Conservation (phyloP, 2,888 invertebrate species). For the Ptilodon capucinus region DNA sequence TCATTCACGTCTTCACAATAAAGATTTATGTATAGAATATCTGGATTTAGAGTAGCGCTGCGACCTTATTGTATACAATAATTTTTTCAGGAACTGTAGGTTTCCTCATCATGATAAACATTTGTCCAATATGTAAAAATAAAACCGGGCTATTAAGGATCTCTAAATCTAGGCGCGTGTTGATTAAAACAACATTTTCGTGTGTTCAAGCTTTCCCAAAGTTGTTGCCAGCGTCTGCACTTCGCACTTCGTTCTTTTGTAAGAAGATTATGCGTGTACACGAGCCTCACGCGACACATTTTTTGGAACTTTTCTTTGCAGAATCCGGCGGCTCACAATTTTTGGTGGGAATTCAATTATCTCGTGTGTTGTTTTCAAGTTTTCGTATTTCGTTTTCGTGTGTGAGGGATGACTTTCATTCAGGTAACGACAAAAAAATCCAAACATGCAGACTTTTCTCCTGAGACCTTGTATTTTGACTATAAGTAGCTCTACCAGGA, state of each 20-base stretch:
- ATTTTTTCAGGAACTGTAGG: too few species aligned
- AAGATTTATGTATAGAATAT: too few species aligned
- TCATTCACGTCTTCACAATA: too few species aligned
- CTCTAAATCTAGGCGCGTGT: constrained; percentile 40
- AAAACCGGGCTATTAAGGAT: neutral
- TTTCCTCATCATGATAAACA: too few species aligned
- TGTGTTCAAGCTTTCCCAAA: neutral
- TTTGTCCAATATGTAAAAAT: neutral
- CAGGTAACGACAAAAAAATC: neutral
- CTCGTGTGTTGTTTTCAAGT: constrained; percentile 14
- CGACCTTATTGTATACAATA: too few species aligned
- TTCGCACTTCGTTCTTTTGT: constrained; percentile 20
- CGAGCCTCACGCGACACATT: constrained; percentile 34
- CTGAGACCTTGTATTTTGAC: too few species aligned
- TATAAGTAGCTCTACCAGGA: too few species aligned
- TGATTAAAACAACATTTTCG: constrained; percentile 62
- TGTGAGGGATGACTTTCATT: neutral
- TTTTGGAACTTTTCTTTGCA: constrained; percentile 34
- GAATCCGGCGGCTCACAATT: constrained; percentile 2
- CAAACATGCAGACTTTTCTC: too few species aligned
- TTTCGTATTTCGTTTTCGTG: constrained; percentile 15
- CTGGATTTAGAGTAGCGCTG: too few species aligned
- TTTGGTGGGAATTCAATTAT: constrained; percentile 5
- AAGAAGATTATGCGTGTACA: constrained; percentile 49
- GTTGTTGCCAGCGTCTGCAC: neutral